Conservation (phyloP, 2,797 vertebrate genomes). For the Dicrostonyx torquatus region DNA sequence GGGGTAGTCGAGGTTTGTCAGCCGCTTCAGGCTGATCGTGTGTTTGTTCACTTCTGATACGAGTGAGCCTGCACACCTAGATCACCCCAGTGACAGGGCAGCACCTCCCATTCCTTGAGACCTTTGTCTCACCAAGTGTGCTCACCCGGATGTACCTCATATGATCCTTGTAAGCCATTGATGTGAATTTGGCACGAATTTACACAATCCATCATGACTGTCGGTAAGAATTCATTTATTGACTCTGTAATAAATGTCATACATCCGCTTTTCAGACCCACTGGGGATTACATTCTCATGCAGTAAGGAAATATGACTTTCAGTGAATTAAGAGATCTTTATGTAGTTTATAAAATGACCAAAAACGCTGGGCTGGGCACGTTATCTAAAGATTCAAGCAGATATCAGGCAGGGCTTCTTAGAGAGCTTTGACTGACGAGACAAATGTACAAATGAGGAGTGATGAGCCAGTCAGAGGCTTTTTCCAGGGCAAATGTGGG, state of each 20-base stretch:
- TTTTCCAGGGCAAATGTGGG: not conserved
- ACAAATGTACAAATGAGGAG: not conserved
- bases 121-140: constrained; percentile 20
- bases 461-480: not conserved
- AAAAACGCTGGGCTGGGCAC: not conserved
- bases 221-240: constrained; percentile 44
- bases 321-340: constrained; percentile 18
- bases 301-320: not conserved
- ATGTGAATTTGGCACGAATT: constrained; percentile 43
- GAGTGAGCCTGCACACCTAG: not conserved
- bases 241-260: constrained; percentile 21
- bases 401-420: not conserved
- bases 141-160: not conserved
- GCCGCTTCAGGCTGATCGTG: not conserved
- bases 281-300: constrained; percentile 17
- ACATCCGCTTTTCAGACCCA: not conserved
- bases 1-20: not conserved
- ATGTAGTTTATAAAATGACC: constrained; percentile 24
- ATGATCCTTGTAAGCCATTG: not conserved
- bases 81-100: not conserved
- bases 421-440: not conserved
- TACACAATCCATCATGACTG: not conserved
- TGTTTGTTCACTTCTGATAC: not conserved
- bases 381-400: constrained; percentile 14
- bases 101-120: not conserved